These are phyloP conservation scores for Uloborus plumipes DNA, from an alignment of 2,888 invertebrate species.

Conservation along the genomic window DNA sequence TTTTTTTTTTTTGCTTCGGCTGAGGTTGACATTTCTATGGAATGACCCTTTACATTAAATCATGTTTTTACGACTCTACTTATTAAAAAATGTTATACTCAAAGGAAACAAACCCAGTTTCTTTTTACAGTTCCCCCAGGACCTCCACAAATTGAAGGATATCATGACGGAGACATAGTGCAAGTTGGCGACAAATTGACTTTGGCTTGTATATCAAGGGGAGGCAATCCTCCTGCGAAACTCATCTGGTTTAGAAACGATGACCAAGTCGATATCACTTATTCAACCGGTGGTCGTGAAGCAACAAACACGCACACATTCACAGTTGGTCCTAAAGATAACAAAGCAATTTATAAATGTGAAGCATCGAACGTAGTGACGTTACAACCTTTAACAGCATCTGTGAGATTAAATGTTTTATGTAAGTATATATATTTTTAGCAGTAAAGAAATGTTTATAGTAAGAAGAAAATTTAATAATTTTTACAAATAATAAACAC, in stretches of 20 bases:
- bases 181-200: constrained; percentile 91
- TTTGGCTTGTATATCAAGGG: constrained; percentile 89
- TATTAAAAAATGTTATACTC: too few species aligned
- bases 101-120: too few species aligned
- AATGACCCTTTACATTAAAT: too few species aligned
- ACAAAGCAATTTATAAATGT: constrained; percentile 92
- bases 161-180: constrained; percentile 88
- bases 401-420: constrained; percentile 80
- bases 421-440: constrained; percentile 80
- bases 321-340: constrained; percentile 89
- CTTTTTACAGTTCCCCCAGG: constrained; percentile 79
- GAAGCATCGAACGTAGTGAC: constrained; percentile 80
- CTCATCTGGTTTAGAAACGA: constrained; percentile 95
- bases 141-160: constrained; percentile 91
- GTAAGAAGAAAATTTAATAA: too few species aligned
- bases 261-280: constrained; percentile 87
- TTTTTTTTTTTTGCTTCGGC: too few species aligned
- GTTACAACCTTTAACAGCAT: constrained; percentile 65
- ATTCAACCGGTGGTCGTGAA: constrained; percentile 87
- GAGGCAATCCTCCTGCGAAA: constrained; percentile 96
- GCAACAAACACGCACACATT: constrained; percentile 92
- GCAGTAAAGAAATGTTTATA: too few species aligned
- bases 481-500: too few species aligned
- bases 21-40: too few species aligned
- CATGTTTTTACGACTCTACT: too few species aligned